Conservation (phyloP, 53 echinoderm and acorn worm species). For the Holothuria scabra region DNA sequence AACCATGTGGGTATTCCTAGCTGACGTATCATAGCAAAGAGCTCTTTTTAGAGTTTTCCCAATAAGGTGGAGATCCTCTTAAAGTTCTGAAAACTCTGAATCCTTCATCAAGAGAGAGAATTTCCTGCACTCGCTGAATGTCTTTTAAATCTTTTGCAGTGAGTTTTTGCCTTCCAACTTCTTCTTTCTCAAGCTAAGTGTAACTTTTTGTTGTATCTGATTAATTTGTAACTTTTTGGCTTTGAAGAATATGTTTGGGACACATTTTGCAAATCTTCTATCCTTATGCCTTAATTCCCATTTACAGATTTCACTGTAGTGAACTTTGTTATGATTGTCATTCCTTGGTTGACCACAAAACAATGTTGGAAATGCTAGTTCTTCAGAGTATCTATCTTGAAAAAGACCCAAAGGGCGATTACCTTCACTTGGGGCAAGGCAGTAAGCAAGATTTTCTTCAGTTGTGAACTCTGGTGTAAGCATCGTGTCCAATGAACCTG, state of each 20-base stretch:
- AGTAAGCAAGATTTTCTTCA: conserved; percentile 35
- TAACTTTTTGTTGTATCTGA: conserved; percentile 49
- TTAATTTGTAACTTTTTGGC: conserved; percentile 54
- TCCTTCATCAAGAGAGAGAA: conserved; percentile 51
- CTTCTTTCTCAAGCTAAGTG: conserved; percentile 43
- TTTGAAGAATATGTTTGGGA: conserved; percentile 52
- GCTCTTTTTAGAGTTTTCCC: conserved; percentile 50
- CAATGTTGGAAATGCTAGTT: conserved; percentile 55
- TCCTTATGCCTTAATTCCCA: conserved; percentile 44
- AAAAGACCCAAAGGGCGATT: conserved; percentile 52
- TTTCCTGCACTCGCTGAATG: background rate
- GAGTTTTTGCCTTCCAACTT: conserved; percentile 25
- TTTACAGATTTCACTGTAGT: conserved; percentile 47
- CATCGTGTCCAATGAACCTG: conserved; percentile 57
- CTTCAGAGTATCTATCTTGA: conserved; percentile 59
- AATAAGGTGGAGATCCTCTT: conserved; percentile 47
- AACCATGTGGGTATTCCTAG: conserved; percentile 68
- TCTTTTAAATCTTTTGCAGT: conserved; percentile 44
- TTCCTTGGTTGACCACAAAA: conserved; percentile 28
- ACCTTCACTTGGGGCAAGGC: conserved; percentile 55
- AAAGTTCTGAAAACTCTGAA: conserved; percentile 38
- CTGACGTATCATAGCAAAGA: conserved; percentile 67
- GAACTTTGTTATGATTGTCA: background rate
- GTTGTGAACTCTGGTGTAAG: conserved; percentile 16
- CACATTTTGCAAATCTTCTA: conserved; percentile 46